Conservation (phyloP, 2,888 invertebrate genomes). For the Agriopis aurantiaria region DNA sequence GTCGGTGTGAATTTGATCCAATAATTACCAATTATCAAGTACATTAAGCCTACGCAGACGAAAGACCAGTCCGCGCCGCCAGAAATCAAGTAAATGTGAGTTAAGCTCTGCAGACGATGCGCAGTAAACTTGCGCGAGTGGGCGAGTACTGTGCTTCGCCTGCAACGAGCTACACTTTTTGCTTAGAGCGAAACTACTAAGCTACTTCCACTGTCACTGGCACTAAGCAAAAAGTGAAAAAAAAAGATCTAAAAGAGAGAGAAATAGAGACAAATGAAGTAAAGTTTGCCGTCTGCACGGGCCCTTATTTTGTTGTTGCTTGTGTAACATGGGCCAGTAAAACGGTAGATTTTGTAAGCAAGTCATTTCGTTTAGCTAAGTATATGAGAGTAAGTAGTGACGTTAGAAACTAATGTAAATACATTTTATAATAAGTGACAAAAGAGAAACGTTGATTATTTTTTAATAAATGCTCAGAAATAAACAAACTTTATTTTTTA, state of each 20-base stretch:
- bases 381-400: no score
- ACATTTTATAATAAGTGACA: background rate
- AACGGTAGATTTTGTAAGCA: conserved; percentile 8
- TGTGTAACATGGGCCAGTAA: background rate
- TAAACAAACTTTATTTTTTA: background rate
- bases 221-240: no score
- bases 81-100: background rate
- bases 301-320: background rate
- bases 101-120: no score
- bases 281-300: background rate
- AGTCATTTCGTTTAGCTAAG: conserved; percentile 1
- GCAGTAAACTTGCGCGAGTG: no score
- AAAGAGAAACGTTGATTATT: conserved; percentile 29
- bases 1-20: background rate
- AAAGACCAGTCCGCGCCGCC: background rate
- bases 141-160: no score
- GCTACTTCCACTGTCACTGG: no score
- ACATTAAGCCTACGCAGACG: background rate
- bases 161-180: no score
- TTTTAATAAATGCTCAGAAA: conserved; percentile 23
- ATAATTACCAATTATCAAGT: background rate
- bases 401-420: conserved; percentile 1
- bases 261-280: background rate
- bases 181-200: no score
- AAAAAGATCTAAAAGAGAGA: background rate